Conservation (phyloP, 2,888 invertebrate genomes). For the Thera obeliscata region DNA sequence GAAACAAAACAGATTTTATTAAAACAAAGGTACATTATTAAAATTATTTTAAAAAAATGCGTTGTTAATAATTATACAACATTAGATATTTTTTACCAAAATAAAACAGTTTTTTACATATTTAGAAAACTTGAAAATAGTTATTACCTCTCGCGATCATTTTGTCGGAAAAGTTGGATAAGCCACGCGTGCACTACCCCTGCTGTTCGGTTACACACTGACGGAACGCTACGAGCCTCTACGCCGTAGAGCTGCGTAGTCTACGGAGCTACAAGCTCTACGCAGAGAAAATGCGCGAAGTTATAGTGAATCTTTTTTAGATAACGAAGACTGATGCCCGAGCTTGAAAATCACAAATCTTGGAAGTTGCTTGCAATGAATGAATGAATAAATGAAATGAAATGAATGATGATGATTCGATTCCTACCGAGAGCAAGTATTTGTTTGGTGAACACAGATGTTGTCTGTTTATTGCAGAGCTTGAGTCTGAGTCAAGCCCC, state of each 20-base stretch:
- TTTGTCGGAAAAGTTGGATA: conserved; percentile 63
- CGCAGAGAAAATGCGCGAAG: conserved; percentile 10
- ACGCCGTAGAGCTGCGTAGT: conserved; percentile 13
- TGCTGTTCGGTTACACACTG: conserved; percentile 57
- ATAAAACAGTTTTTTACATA: too few species aligned
- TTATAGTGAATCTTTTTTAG: neutral
- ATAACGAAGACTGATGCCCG: too few species aligned
- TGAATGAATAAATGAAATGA: too few species aligned
- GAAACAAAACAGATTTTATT: conserved; percentile 55
- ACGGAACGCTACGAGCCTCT: conserved; percentile 25
- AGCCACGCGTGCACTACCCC: conserved; percentile 60
- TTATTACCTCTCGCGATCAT: conserved; percentile 73
- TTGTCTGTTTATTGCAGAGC: too few species aligned
- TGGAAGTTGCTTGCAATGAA: too few species aligned
- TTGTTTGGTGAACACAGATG: too few species aligned
- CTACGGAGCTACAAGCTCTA: conserved; percentile 23
- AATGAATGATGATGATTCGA: too few species aligned
- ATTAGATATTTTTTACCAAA: too few species aligned
- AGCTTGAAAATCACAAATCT: too few species aligned
- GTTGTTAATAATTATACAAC: too few species aligned
- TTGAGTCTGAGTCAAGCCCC: too few species aligned
- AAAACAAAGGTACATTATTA: neutral
- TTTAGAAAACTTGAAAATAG: conserved; percentile 28
- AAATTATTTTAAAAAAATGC: neutral
- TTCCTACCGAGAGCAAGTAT: too few species aligned